Conservation (phyloP, 2,888 invertebrate species). For the Parnassius orleans region DNA sequence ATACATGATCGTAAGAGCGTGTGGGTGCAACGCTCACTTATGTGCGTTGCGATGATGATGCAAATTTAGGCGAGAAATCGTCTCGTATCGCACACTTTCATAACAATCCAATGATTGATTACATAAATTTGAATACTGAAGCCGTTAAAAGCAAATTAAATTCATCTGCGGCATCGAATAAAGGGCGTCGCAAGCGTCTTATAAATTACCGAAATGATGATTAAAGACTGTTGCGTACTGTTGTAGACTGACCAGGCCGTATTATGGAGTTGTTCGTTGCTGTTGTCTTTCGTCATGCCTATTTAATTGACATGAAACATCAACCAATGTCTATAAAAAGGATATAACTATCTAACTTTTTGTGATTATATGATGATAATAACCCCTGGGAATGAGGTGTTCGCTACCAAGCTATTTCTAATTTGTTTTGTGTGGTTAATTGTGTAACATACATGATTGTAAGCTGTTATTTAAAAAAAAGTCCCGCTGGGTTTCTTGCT, state of each 20-base stretch:
- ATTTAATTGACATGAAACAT: conserved; percentile 39
- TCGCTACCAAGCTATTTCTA: too few relatives aligned
- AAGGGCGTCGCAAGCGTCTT: conserved; percentile 68
- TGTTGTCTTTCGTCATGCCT: conserved; percentile 42
- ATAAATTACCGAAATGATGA: conserved; percentile 73
- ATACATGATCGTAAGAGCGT: conserved; percentile 33
- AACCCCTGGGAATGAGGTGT: too few relatives aligned
- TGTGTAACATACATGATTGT: too few relatives aligned
- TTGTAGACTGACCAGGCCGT: conserved; percentile 37
- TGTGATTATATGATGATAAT: too few relatives aligned
- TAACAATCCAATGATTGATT: conserved; percentile 79
- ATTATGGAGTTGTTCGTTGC: conserved; percentile 30
- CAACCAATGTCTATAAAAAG: too few relatives aligned
- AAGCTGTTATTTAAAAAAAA: too few relatives aligned
- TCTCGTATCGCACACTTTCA: conserved; percentile 75
- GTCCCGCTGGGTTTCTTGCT: too few relatives aligned
- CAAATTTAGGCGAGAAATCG: conserved; percentile 73
- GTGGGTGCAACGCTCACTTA: conserved; percentile 47
- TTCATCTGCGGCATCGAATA: conserved; percentile 70
- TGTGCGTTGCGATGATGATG: conserved; percentile 67
- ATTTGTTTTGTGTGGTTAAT: too few relatives aligned
- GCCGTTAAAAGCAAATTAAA: conserved; percentile 77
- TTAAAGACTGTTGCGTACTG: conserved; percentile 63
- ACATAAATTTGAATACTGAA: conserved; percentile 75
- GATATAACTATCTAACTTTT: too few relatives aligned